A percentile compares a stretch with the other conserved stretches of the same genome.
phyloP scores from a whole-genome alignment of 2,888 invertebrate genomes.

The Noctua comes region DNA sequence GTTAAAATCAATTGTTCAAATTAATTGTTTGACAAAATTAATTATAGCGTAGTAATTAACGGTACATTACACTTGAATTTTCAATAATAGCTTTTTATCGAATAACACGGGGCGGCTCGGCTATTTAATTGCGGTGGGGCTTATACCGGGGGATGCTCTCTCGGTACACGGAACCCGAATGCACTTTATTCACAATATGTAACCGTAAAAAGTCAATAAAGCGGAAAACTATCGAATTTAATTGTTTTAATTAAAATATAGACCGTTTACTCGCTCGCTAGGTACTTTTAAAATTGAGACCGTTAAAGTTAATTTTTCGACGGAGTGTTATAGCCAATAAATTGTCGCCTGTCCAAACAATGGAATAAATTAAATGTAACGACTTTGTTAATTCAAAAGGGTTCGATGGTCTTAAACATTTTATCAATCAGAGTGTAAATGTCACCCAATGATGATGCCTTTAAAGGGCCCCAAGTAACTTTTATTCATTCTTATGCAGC shows the following conservation, averaged over 20 bases:
- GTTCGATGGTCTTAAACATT: slow-evolving; percentile 37
- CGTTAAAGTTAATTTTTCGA: slow-evolving; percentile 51
- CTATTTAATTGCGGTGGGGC: slow-evolving; percentile 68
- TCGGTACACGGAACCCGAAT: slow-evolving; percentile 77
- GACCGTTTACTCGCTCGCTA: slow-evolving; percentile 60
- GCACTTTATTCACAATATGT: slow-evolving; percentile 82
- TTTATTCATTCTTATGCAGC: no score
- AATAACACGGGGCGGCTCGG: slow-evolving; percentile 49
- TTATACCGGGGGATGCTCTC: slow-evolving; percentile 67
- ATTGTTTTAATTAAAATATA: slow-evolving; percentile 85
- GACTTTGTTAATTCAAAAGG: slow-evolving; percentile 54
- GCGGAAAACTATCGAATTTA: slow-evolving; percentile 86
- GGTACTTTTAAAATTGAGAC: slow-evolving; percentile 48
- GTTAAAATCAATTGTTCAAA: slow-evolving; percentile 65
- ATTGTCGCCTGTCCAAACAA: slow-evolving; percentile 50
- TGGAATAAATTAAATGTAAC: slow-evolving; percentile 57
- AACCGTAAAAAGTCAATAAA: slow-evolving; percentile 85
- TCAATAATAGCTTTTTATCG: slow-evolving; percentile 70
- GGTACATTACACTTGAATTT: slow-evolving; percentile 68
- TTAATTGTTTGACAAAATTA: slow-evolving; percentile 65
- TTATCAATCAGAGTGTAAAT: slow-evolving; percentile 54
- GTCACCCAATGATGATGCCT: slow-evolving; percentile 13
- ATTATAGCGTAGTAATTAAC: slow-evolving; percentile 66
- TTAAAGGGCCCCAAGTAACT: no score
- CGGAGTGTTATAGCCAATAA: slow-evolving; percentile 47